Evolutionary conservation across 1,140 invertebrate species (phyloP).

Genomic region (Leptinotarsa undecemlineata): DNA sequence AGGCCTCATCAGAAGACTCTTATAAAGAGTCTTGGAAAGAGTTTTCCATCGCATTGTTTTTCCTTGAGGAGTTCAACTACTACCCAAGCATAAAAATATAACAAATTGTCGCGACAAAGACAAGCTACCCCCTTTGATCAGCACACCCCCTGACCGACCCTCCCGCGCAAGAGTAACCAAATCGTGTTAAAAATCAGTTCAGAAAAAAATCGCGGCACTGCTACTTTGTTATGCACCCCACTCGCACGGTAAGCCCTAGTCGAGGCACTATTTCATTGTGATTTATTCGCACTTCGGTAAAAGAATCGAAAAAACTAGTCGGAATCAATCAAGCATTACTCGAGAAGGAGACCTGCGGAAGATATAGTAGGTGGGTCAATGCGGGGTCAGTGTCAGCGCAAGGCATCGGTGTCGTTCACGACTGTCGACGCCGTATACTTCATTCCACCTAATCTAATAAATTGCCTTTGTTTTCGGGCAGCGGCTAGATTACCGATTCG

Average conservation of each 20-base stretch:
- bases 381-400: slow-evolving; percentile 46
- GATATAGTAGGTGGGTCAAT: slow-evolving; percentile 52
- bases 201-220: slow-evolving; percentile 40
- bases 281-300: slow-evolving; percentile 56
- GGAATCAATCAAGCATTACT: slow-evolving; percentile 56
- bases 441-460: slow-evolving; percentile 12
- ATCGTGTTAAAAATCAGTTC: slow-evolving; percentile 50
- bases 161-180: slow-evolving; percentile 27
- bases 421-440: slow-evolving; percentile 7
- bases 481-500: background rate
- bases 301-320: slow-evolving; percentile 55
- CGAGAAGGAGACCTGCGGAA: slow-evolving; percentile 51
- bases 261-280: slow-evolving; percentile 55
- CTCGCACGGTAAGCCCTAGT: slow-evolving; percentile 35
- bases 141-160: background rate
- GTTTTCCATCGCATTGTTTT: too few species aligned
- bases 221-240: slow-evolving; percentile 56
- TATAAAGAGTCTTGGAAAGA: too few species aligned
- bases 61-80: too few species aligned
- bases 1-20: too few species aligned
- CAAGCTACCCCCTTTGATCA: background rate
- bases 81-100: slow-evolving; percentile 19
- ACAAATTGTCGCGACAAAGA: slow-evolving; percentile 4
- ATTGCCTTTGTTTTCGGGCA: slow-evolving; percentile 8
- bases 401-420: slow-evolving; percentile 23